Percentiles rank a stretch among this genome's conserved stretches.
phyloP scores from a whole-genome alignment of 2,113 vertebrate species.

The Gobius niger region DNA sequence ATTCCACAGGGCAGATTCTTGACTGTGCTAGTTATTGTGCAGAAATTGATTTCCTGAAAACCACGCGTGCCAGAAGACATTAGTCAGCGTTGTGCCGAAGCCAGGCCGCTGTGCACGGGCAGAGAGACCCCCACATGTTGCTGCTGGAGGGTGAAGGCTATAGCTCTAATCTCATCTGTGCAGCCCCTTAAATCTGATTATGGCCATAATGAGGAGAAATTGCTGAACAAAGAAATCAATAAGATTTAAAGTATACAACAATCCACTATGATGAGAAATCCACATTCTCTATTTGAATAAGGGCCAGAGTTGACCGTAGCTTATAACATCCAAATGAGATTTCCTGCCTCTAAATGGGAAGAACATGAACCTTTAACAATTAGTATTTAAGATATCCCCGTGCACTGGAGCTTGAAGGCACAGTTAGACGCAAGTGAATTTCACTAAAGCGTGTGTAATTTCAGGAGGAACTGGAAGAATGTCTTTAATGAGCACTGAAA shows the following conservation, averaged over 20 bases:
- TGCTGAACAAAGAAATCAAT: constrained; percentile 68
- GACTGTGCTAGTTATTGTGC: constrained; percentile 68
- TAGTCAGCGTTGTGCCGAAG: constrained; percentile 68
- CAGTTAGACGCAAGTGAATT: constrained; percentile 50
- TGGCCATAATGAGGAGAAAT: constrained; percentile 73
- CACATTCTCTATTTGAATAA: constrained; percentile 53
- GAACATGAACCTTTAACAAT: constrained; percentile 51
- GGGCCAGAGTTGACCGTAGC: constrained; percentile 31
- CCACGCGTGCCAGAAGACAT: constrained; percentile 67
- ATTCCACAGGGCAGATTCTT: constrained; percentile 64
- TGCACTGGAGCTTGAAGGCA: constrained; percentile 47
- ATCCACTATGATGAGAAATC: constrained; percentile 60
- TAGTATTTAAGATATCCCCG: constrained; percentile 51
- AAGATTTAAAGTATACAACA: constrained; percentile 60
- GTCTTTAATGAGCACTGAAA: constrained; percentile 50
- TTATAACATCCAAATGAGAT: constrained; percentile 45
- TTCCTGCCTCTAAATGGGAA: constrained; percentile 48
- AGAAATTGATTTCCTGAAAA: constrained; percentile 74
- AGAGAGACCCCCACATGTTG: constrained; percentile 43
- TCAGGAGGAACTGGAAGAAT: constrained; percentile 39
- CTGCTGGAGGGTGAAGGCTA: constrained; percentile 52
- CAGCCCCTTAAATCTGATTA: constrained; percentile 70
- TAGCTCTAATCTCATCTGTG: constrained; percentile 68
- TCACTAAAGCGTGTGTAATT: constrained; percentile 42
- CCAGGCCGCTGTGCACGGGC: constrained; percentile 50